A percentile compares a stretch with the other conserved stretches of the same genome.
Evolutionary conservation across 2,797 vertebrate genomes (phyloP).

Genomic region (Arrhamphus sclerolepis): DNA sequence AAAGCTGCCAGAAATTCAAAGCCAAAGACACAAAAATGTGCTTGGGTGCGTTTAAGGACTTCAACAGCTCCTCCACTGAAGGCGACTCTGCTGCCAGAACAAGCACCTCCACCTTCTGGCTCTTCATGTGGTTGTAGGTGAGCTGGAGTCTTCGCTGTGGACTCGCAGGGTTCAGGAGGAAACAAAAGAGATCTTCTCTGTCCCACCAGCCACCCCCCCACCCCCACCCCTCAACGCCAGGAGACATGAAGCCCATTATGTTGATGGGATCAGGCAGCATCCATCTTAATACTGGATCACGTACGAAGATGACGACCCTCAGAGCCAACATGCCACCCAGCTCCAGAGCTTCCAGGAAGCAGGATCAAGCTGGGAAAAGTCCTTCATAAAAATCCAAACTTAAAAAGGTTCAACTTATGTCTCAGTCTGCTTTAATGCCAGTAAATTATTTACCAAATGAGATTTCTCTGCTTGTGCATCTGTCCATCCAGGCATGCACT

Average conservation of each 20-base stretch:
- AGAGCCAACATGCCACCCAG: constrained; percentile 39
- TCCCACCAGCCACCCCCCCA: constrained; percentile 9
- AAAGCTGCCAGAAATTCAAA: too few relatives aligned
- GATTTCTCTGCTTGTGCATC: constrained; percentile 25
- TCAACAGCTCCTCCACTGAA: too few relatives aligned
- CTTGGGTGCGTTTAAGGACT: too few relatives aligned
- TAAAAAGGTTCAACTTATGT: constrained; percentile 11
- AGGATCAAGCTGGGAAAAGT: constrained; percentile 22
- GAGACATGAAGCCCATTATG: constrained; percentile 68
- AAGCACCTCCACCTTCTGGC: too few relatives aligned
- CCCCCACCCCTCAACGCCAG: constrained; percentile 26
- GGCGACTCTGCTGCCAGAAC: too few relatives aligned
- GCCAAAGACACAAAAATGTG: too few relatives aligned
- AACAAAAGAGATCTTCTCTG: constrained; percentile 51
- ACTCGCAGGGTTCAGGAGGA: constrained; percentile 34
- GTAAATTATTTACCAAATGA: constrained; percentile 54
- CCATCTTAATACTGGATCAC: constrained; percentile 51
- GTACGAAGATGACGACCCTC: constrained; percentile 51
- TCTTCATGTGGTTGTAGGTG: constrained; percentile 1
- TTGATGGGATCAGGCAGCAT: constrained; percentile 67
- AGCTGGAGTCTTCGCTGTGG: constrained; percentile 31
- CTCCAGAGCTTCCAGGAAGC: constrained; percentile 16
- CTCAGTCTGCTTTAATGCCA: constrained; percentile 44
- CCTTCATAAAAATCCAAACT: not conserved
- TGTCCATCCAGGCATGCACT: constrained; percentile 33